Evolutionary conservation across 2,888 invertebrate genomes (phyloP), one percentile per base, ranked within the genome.

Genomic region (Metallyticus violacea): DNA sequence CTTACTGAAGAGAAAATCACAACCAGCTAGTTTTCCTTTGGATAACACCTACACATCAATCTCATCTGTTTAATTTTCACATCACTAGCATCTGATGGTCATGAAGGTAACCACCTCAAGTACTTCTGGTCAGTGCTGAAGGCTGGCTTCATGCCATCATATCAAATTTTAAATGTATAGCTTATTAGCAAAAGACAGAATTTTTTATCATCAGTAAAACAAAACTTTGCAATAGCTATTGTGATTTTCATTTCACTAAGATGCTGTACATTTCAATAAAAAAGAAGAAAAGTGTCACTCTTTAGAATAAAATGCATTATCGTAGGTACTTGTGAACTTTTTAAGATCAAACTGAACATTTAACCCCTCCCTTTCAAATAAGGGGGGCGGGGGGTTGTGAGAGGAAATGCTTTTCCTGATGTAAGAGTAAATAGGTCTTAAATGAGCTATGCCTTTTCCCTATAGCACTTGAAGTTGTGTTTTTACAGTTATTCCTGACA

Each of bases 1-100:
- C 28, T 83, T 83, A 77, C 28, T 77, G 77, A 77, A 83, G 77
- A 83, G 83, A 83, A 83, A 83, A 83, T 83, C 83, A 83, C 83
- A 83, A 83, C 77, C 81, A 62, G 6, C 26, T 81, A 81, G 6
- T 6, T 26, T 28, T 22, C 5, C 29, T 80, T 81, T 40, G 25
- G 29, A 78, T 26, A 78, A 78, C 7, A 78, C 27, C 25, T n/a
- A 22, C 6, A 77, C 22, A 7, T 7, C 77, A 26, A 79, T 9
- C 79, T 79, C 28, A 4, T 26, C 26, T 9, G 0, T 7, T 79
- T 22, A 79, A 26, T 27, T 15, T n/a, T n/a, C n/a, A n/a, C n/a
- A n/a, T n/a, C n/a, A n/a, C n/a, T n/a, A n/a, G n/a, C n/a, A n/a
- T n/a, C n/a, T n/a, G n/a, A n/a, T n/a, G n/a, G n/a, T n/a, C n/a